These are phyloP conservation scores for Lordiphosa collinella DNA, from an alignment of 1,140 invertebrate genomes.

Conservation along the genomic window DNA sequence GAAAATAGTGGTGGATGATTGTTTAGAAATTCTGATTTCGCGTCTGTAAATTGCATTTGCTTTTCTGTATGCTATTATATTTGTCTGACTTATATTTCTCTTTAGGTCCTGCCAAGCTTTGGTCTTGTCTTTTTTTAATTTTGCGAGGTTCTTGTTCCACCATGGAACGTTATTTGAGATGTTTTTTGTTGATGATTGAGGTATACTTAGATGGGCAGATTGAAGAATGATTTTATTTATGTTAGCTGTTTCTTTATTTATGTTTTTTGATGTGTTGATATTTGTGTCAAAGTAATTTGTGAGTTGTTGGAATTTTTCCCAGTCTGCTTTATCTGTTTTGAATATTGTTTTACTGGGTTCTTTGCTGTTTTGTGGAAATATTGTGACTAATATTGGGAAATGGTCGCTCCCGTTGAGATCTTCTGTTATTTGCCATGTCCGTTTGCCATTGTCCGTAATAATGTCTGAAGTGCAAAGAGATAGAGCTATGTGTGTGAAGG, in stretches of 20 bases:
- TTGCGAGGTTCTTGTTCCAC: not conserved
- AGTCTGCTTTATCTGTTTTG: too few relatives aligned
- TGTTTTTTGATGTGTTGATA: not conserved
- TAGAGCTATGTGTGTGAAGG: slow-evolving; percentile 7
- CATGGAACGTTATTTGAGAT: not conserved
- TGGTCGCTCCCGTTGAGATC: not conserved
- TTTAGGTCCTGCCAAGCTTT: not conserved
- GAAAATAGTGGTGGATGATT: too few relatives aligned
- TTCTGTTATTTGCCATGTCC: not conserved
- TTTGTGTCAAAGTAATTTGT: not conserved
- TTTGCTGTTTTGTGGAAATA: not conserved
- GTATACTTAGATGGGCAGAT: not conserved
- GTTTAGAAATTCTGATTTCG: not conserved
- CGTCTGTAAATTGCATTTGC: not conserved
- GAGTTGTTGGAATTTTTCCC: too few relatives aligned
- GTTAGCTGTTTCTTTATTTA: not conserved
- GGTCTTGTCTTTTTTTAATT: too few relatives aligned
- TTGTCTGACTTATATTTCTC: too few relatives aligned
- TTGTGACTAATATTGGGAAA: not conserved
- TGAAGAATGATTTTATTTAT: not conserved
- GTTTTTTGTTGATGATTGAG: not conserved
- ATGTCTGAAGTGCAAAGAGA: not conserved
- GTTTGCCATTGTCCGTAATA: not conserved
- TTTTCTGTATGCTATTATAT: not conserved
- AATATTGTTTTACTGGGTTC: not conserved